These are phyloP conservation scores for Dinoponera quadriceps DNA, from an alignment of 1,140 invertebrate species.

Conservation along the genomic window DNA sequence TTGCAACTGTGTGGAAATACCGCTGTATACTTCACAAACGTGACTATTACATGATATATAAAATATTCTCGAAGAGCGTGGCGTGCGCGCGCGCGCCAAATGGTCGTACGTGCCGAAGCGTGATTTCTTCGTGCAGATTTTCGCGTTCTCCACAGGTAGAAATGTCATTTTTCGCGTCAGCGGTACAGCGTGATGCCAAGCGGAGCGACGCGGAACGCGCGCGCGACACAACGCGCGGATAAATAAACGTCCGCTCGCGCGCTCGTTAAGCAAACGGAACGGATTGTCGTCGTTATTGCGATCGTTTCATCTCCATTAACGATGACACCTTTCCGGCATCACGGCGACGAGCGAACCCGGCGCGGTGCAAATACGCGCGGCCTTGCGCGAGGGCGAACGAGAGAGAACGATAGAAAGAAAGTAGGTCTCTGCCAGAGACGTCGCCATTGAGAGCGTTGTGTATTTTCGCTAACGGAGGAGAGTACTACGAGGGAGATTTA, in stretches of 20 bases:
- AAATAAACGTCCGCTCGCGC: slow-evolving; percentile 63
- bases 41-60: neutral
- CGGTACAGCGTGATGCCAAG: neutral
- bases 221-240: slow-evolving; percentile 23
- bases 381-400: slow-evolving; percentile 61
- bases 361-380: slow-evolving; percentile 59
- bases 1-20: neutral
- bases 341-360: slow-evolving; percentile 63
- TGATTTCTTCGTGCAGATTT: neutral
- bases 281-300: slow-evolving; percentile 78
- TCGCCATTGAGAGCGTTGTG: slow-evolving; percentile 70
- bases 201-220: neutral
- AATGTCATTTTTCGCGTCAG: slow-evolving; percentile 12
- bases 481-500: slow-evolving; percentile 53
- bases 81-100: neutral
- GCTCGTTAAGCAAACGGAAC: slow-evolving; percentile 68
- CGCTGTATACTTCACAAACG: too few relatives aligned
- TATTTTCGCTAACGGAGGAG: slow-evolving; percentile 54
- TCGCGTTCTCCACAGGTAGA: neutral
- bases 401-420: slow-evolving; percentile 55
- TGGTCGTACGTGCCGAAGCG: neutral
- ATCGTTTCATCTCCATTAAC: slow-evolving; percentile 79
- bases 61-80: neutral
- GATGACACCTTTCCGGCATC: slow-evolving; percentile 71
- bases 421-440: slow-evolving; percentile 68